These are phyloP conservation scores for Paraplagusia blochii DNA, from an alignment of 2,113 vertebrate genomes.

Conservation along the genomic window DNA sequence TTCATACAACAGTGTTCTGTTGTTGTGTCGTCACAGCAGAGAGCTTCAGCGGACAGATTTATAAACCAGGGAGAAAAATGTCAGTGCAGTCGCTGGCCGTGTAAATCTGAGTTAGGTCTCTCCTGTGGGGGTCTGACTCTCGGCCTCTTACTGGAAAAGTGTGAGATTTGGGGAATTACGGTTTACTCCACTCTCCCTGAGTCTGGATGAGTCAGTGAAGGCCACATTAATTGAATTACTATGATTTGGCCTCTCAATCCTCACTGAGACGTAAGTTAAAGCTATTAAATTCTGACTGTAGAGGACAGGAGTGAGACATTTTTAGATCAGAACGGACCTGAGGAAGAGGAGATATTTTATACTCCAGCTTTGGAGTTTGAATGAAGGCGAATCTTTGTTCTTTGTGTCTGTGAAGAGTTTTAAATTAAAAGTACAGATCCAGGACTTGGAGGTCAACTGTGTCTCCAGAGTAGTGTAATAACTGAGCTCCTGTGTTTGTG, in stretches of 20 bases:
- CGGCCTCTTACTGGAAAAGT: conserved; percentile 7
- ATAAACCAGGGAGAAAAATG: conserved; percentile 29
- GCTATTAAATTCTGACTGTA: conserved; percentile 38
- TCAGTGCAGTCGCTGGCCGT: conserved; percentile 25
- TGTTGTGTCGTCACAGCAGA: conserved; percentile 57
- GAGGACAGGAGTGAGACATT: conserved; percentile 24
- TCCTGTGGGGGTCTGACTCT: conserved; percentile 3
- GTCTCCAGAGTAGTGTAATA: conserved; percentile 45
- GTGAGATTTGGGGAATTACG: background rate
- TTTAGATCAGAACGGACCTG: conserved; percentile 43
- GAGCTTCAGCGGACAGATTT: conserved; percentile 29
- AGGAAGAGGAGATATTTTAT: conserved; percentile 42
- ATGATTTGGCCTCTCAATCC: conserved; percentile 2
- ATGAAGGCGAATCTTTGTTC: conserved; percentile 64
- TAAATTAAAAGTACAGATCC: conserved; percentile 55
- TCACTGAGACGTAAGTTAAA: conserved; percentile 28
- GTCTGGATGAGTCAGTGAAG: background rate
- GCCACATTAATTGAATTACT: too few species aligned
- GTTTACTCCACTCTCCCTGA: background rate
- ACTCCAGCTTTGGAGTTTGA: conserved; percentile 64
- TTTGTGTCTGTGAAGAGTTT: conserved; percentile 56
- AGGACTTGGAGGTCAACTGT: conserved; percentile 55
- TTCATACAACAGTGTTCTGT: conserved; percentile 49
- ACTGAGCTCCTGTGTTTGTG: conserved; percentile 40
- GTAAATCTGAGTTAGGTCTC: conserved; percentile 21